Evolutionary conservation across 1,140 invertebrate genomes (phyloP), one percentile per base, ranked within the genome.

Genomic region (Tetramorium alpestre): DNA sequence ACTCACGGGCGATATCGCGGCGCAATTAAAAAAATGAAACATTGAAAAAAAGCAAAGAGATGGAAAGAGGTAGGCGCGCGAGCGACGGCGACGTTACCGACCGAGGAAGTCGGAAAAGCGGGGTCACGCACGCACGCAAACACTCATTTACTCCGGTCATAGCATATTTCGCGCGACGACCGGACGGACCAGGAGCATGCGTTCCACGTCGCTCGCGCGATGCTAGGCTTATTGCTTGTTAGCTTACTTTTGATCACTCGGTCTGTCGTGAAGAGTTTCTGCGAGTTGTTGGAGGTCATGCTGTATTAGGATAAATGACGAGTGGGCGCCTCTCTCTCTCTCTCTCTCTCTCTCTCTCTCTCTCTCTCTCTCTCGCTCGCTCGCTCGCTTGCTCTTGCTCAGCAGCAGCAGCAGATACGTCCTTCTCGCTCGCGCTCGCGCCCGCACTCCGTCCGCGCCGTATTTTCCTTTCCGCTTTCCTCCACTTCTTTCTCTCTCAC

Each of bases 241-340:
- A 73, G 95, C 96, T 97, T 96, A 97, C 97, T 97, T 97, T 97
- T 97, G 90, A 97, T 96, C 92, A 97, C 96, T 94, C 97, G 96
- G 90, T 97, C 97, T 93, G 97, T 97, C 90, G 97, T 97, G 90
- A 97, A 97, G 93, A 97, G 95, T 95, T 97, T 97, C 94, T 96
- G 96, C 90, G 95, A 96, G 90, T 96, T 96, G 93, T 96, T 96
- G 90, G 96, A 96, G 96, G 96, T 96, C 94, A 95, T 96, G 89
- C 93, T 95, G 95, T 89, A 89, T 88, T 62, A 75, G 93, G 89
- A 93, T 92, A 86, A 92, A 90, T 89, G 92, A 92, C 88, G 91
- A 90, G 81, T 93, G 92, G 91, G 76, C 89, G 77, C 88, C 85
- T 78, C 85, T 75, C 60, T 70, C 80, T 76, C 80, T 49, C 67